Evolutionary conservation across 2,113 vertebrate genomes (phyloP), one percentile per base, ranked within the genome.

Genomic region (Syrmaticus mikado): DNA sequence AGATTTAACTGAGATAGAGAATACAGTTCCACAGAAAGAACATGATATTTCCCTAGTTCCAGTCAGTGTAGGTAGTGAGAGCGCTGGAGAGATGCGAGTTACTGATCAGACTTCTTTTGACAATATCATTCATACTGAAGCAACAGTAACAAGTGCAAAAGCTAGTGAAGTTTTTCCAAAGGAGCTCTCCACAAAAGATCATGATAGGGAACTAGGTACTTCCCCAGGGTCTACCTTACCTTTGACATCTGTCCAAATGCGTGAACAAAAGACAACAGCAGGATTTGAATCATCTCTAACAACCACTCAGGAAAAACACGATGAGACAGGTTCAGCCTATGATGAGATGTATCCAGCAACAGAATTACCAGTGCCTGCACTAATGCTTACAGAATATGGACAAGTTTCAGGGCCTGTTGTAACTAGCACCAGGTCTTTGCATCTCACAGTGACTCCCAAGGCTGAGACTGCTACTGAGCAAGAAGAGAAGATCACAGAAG

Each of bases 321-420:
- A 94, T 19, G 76, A 92, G 53, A 58, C 94, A 65, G 96, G 96
- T 43, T 98, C 98, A 58, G 93, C 96, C 55, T 97, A 85, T 45
- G 85, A 50, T 25, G 96, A 83, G 62, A 86, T 3, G 2, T 74
- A 71, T 20, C 72, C 92, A 66, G 7, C 87, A 64, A 93, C 82
- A 89, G 95, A 97, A 28, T 41, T 18, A 15, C 34, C 86, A 30
- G 73, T 64, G 15, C 92, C 83, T 28, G 41, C 27, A 80, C 52
- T 76, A 85, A 77, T 78, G 13, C 11, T 84, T 70, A 89, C 77
- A 45, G 93, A 82, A 71, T 87, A 74, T 13, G 58, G 84, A 66
- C 95, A 32, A 58, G 45, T 81, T 41, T 66, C 86, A 50, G 57
- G n/a, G 66, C 30, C 83, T 53, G 73, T 92, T 82, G 93, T 95